A percentile compares a stretch with the other conserved stretches of the same genome.
phyloP scores from a whole-genome alignment of 2,113 vertebrate species.

The Mormoops blainvillei region DNA sequence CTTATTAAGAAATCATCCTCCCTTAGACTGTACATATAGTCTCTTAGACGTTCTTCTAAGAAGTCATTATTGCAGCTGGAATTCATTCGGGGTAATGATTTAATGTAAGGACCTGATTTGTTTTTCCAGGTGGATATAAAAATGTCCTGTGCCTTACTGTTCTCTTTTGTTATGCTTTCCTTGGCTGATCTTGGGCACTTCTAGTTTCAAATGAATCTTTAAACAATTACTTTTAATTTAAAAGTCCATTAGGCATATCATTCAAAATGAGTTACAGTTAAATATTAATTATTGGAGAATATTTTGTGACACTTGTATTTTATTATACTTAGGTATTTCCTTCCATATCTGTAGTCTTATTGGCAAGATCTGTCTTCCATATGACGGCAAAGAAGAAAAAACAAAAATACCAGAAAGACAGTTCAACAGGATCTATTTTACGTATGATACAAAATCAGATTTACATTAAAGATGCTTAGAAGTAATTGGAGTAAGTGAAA shows the following conservation, averaged over 20 bases:
- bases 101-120: background rate
- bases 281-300: background rate
- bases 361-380: background rate
- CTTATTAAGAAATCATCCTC: background rate
- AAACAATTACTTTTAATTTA: background rate
- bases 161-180: background rate
- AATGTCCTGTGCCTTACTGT: background rate
- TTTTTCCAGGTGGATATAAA: background rate
- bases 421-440: background rate
- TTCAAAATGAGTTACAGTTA: background rate
- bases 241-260: background rate
- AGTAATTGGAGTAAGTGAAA: background rate
- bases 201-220: background rate
- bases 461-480: background rate
- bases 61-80: background rate
- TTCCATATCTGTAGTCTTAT: background rate
- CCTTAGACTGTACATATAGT: background rate
- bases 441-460: background rate
- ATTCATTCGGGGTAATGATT: background rate
- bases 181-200: background rate
- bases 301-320: background rate
- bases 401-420: background rate
- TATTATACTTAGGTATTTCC: background rate
- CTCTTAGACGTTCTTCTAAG: background rate
- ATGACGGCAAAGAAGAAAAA: background rate